phyloP scores from a whole-genome alignment of 1,140 invertebrate species.

The Ditylenchus dipsaci region DNA sequence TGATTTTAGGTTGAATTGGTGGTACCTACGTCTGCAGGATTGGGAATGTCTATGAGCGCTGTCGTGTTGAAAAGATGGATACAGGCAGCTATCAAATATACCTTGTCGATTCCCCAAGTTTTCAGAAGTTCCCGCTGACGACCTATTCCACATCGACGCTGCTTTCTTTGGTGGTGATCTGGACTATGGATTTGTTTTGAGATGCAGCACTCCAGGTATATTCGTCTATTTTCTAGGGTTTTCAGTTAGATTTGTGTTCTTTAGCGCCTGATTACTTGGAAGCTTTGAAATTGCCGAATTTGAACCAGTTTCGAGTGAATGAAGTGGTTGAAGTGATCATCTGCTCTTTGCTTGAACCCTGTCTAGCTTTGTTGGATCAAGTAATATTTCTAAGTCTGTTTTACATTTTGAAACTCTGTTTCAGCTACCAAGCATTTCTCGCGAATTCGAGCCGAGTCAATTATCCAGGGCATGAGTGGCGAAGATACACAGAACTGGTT shows the following conservation, averaged over 20 bases:
- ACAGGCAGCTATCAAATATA: too few species aligned
- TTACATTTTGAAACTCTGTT: neutral
- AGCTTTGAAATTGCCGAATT: neutral
- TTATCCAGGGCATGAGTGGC: neutral
- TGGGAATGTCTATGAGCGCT: too few species aligned
- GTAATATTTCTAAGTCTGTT: neutral
- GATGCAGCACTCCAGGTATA: neutral
- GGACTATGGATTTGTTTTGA: too few species aligned
- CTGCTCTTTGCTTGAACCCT: neutral
- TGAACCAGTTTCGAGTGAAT: neutral
- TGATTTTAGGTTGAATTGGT: too few species aligned
- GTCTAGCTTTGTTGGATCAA: neutral
- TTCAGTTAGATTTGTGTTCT: neutral
- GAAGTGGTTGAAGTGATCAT: neutral
- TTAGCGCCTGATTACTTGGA: neutral
- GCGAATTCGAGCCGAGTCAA: neutral
- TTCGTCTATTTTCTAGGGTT: neutral
- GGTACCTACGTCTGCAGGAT: too few species aligned
- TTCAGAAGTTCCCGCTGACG: too few species aligned
- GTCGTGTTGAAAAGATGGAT: too few species aligned
- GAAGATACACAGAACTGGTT: neutral
- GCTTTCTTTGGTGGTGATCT: too few species aligned
- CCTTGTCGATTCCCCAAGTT: too few species aligned
- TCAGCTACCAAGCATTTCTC: conserved; percentile 2
- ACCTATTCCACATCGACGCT: too few species aligned